phyloP scores from a whole-genome alignment of 2,888 invertebrate species.

The Dicycla oo region DNA sequence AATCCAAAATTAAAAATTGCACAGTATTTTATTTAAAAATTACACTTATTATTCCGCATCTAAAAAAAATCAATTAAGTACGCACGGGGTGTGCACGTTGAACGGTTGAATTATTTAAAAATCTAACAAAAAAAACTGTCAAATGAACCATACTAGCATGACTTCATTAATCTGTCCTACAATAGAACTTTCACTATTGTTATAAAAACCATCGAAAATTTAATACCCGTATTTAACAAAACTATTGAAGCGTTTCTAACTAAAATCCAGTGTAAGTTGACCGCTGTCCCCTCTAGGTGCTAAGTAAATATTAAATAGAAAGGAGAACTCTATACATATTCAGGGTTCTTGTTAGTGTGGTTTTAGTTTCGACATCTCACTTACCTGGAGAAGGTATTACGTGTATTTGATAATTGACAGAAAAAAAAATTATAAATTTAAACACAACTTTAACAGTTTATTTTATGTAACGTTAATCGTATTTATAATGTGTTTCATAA shows the following conservation, averaged over 20 bases:
- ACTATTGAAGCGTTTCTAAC: constrained; percentile 53
- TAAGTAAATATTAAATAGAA: constrained; percentile 50
- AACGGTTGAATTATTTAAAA: constrained; percentile 17
- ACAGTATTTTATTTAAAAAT: too few relatives aligned
- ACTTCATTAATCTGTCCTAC: constrained; percentile 56
- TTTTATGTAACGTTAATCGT: background rate
- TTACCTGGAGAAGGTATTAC: constrained; percentile 59
- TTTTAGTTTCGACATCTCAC: constrained; percentile 65
- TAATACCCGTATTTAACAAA: constrained; percentile 61
- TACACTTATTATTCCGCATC: background rate
- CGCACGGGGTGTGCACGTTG: background rate
- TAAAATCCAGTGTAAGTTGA: constrained; percentile 49
- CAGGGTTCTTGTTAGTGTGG: constrained; percentile 67
- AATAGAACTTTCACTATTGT: constrained; percentile 65
- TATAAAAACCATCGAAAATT: constrained; percentile 48
- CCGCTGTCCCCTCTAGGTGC: constrained; percentile 28
- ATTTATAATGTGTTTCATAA: background rate
- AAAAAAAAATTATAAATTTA: background rate
- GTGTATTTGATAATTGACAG: background rate
- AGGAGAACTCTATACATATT: constrained; percentile 54
- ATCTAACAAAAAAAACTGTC: constrained; percentile 32
- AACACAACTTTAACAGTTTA: background rate
- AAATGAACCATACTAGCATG: constrained; percentile 33
- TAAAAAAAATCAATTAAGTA: background rate
- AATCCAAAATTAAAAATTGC: too few relatives aligned